Conservation (phyloP, 2,888 invertebrate genomes). For the Dicyrtomina minuta region DNA sequence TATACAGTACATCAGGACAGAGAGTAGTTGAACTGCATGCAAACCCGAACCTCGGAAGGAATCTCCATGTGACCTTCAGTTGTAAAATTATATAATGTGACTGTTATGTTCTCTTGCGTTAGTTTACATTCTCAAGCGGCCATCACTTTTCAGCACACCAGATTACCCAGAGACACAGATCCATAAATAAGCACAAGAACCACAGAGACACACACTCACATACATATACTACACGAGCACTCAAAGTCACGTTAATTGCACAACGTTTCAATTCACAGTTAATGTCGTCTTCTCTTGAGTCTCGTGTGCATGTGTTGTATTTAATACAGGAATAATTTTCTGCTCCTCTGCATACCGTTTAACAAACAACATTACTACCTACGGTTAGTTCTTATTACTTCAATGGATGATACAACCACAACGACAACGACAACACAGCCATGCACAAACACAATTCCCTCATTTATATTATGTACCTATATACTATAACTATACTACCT, state of each 20-base stretch:
- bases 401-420: too few species aligned
- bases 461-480: background rate
- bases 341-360: too few species aligned
- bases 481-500: too few species aligned
- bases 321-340: too few species aligned
- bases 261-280: background rate
- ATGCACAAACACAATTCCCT: too few species aligned
- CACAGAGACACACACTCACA: background rate
- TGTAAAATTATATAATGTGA: background rate
- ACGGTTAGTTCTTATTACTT: too few species aligned
- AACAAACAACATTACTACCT: too few species aligned
- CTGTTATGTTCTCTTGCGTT: background rate
- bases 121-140: too few species aligned
- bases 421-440: too few species aligned
- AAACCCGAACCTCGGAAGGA: constrained; percentile 29
- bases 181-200: background rate
- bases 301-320: too few species aligned
- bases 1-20: too few species aligned
- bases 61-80: constrained; percentile 9
- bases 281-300: background rate
- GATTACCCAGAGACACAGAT: background rate
- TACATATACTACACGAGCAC: background rate
- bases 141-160: background rate
- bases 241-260: background rate
- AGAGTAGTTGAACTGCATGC: constrained; percentile 4